Base-by-base conservation (phyloP, 92 coral and sea anemone genomes). In the Phenganax subtilis region DNA sequence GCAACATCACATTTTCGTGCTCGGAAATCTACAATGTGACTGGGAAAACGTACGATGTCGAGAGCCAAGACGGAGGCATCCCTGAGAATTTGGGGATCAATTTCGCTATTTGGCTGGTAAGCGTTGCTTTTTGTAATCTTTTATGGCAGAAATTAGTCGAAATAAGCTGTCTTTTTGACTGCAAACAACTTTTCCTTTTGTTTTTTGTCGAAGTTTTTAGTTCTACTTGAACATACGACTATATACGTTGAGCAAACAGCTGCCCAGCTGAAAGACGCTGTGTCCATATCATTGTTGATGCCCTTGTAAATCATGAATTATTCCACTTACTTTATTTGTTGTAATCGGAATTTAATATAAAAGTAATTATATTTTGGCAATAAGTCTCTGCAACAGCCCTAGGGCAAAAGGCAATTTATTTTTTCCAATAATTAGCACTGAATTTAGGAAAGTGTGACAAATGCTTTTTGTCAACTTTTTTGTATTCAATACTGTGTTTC, bases 51-150 rank as follows among this genome's bases (percentile, higher is more conserved):
- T 79, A 79, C 47, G 83, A 63, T 59, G 74, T 79, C 44, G 83
- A 79, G 12, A 47, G 61, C n/a, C 20, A 44, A 71, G 97, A 94
- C 83, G 98, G 98, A 75, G 98, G 98, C 63, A 93, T 94, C 88
- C 92, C 91, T 20, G 84, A 88, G 59, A 94, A 85, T 76, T 87
- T 94, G 60, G 98, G 92, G 62, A 86, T 94, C 65, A 94, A 94
- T 84, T 87, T 90, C 72, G 75, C 88, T 15, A 93, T 97, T 82
- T 94, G 98, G 98, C 85, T 90, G 92, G 98, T 94, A 84, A 86
- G 91, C 75, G 37, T 44, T 12, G n/a, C 9, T 10, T 55, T 47
- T 9, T 75, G 15, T 82, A 54, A 25, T 9, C 54, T 83, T 64
- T 59, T 12, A 47, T 30, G 54, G 31, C 55, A 69, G 27, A 51